Percentiles rank a stretch among this genome's conserved stretches.
These are phyloP conservation scores for Berghia stephanieae DNA, from an alignment of 1,140 invertebrate genomes.

Conservation along the genomic window DNA sequence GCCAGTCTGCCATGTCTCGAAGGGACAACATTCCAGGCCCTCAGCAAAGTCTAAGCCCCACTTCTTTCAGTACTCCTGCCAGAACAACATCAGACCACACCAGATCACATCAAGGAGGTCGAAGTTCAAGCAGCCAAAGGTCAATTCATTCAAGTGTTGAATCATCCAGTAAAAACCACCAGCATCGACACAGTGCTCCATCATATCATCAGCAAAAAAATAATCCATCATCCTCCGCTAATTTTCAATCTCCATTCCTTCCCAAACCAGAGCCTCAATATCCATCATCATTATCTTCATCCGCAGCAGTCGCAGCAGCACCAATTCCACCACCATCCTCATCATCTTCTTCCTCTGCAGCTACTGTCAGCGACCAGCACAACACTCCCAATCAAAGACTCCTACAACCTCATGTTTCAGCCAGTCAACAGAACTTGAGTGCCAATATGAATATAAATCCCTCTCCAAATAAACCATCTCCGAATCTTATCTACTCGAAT, in stretches of 20 bases:
- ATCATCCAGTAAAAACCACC: neutral
- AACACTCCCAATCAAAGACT: neutral
- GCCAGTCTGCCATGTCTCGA: neutral
- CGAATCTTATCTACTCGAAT: too few relatives aligned
- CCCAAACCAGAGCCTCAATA: slow-evolving; percentile 23
- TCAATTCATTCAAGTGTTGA: neutral
- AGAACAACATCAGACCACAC: neutral
- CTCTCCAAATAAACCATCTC: too few relatives aligned
- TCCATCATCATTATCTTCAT: too few relatives aligned
- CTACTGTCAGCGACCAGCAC: slow-evolving; percentile 20
- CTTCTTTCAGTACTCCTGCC: neutral
- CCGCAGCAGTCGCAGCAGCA: neutral
- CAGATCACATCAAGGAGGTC: neutral
- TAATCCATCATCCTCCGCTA: neutral
- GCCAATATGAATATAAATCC: too few relatives aligned
- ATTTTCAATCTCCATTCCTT: neutral
- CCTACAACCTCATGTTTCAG: neutral
- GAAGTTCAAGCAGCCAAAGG: neutral
- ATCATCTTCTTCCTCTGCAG: too few relatives aligned
- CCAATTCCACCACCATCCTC: neutral
- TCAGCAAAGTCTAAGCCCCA: neutral
- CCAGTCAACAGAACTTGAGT: neutral
- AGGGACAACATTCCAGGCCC: neutral
- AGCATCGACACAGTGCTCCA: neutral
- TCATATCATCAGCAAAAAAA: neutral